Evolutionary conservation across 2,888 invertebrate genomes (phyloP), one percentile per base, ranked within the genome.

Genomic region (Ditylenchus weischeri): DNA sequence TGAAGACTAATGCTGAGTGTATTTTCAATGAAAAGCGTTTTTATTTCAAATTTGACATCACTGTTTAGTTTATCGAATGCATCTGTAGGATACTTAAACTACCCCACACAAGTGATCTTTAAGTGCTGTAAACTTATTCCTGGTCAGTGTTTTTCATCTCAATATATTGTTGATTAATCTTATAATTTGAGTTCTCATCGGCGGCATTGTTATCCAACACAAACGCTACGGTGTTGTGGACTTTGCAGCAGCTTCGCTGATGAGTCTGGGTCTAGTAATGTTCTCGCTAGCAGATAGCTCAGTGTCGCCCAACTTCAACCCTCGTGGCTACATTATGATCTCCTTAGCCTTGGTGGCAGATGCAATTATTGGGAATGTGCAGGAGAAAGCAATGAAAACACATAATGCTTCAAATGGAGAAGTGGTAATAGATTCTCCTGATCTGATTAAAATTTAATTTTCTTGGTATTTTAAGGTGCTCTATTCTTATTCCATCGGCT

Each of bases 51-150:
- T 29, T 29, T 29, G 29, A 29, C 29, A 29, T 29, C 29, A 29
- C 29, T 29, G 29, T 43, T 43, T 15, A 43, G 86, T 94, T 18
- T 62, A 21, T 62, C 62, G 2, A 62, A 59, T 0, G 87, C 95
- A 19, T 92, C 92, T 8, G 13, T 59, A 13, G 59, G 59, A 3
- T 59, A 59, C n/a, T 23, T 58, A 35, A 96, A 95, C 84, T 96
- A 94, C 84, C 94, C 95, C 0, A 95, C 94, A 0, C 93, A 93
- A 86, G 84, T 95, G 54, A 94, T 95, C 79, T 96, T 96, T 84
- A 68, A 95, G 84, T 93, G 93, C 84, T 96, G 95, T 84, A 96
- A 96, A 84, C 87, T 95, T 0, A 92, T 95, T 78, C 95, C 95
- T 0, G 95, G 43, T 43, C 15, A 43, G 43, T 43, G 43, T 15